Base-by-base conservation (phyloP, 2,888 invertebrate species). In the Cerceris rybyensis region DNA sequence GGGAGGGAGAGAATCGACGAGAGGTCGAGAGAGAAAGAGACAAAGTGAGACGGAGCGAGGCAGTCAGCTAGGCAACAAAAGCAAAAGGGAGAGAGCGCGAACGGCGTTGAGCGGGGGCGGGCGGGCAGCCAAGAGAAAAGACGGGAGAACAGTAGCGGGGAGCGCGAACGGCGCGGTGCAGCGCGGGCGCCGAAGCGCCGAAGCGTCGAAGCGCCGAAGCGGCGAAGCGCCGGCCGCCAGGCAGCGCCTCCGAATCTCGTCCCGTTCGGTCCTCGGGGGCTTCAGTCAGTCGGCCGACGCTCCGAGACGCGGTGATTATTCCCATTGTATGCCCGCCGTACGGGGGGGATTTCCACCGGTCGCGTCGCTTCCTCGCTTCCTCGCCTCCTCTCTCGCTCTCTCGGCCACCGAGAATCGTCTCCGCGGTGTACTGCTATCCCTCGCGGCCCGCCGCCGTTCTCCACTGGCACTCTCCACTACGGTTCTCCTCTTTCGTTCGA, bases 261-360 rank as follows among this genome's bases (percentile, higher is more conserved):
- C 89, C 85, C 83, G 86, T 86, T 87, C 85, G 87, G 83, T 86
- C 87, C 87, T 82, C 88, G 87, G 84, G 83, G 83, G 86, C 88
- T 86, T 90, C 91, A 90, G 90, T 89, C 90, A 89, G 90, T 88
- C 88, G 88, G 90, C 87, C 90, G 89, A 90, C 89, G 90, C 89
- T 90, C 86, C 89, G 87, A 86, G 86, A 87, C 90, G 88, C 89
- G 89, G 89, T 90, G 90, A 91, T 91, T 91, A 90, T 91, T 90
- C 86, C 88, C 85, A 91, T 91, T 91, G 91, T 90, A 86, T 83
- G 85, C 81, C 82, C 81, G 83, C 82, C 78, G 78, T 75, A 73
- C 76, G 73, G 67, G 84, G 74, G 84, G 84, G 84, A 66, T 75
- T 75, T 82, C 83, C 80, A 78, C 82, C 80, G 73, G 69, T 71